A percentile compares a stretch with the other conserved stretches of the same genome.
These are phyloP conservation scores for Atherinosoma microstoma DNA, from an alignment of 2,797 vertebrate species.

Conservation along the genomic window DNA sequence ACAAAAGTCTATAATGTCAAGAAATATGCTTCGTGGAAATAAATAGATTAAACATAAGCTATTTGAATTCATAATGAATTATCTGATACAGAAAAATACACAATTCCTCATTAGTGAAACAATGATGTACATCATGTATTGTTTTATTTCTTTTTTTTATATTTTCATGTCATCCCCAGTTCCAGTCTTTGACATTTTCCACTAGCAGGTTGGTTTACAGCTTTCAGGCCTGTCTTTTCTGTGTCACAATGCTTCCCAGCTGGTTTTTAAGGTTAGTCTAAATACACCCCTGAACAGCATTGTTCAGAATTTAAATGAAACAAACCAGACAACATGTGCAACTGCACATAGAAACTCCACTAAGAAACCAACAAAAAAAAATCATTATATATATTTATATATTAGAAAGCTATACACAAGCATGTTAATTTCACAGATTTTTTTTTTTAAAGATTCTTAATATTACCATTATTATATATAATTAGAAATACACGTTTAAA, in stretches of 20 bases:
- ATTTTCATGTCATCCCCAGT: slow-evolving; percentile 52
- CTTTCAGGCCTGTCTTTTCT: slow-evolving; percentile 61
- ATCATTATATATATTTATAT: slow-evolving; percentile 95
- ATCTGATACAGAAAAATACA: slow-evolving; percentile 43
- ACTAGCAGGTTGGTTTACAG: slow-evolving; percentile 61
- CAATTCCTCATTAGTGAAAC: slow-evolving; percentile 62
- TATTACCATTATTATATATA: slow-evolving; percentile 99
- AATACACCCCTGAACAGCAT: slow-evolving; percentile 85
- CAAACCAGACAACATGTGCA: slow-evolving; percentile 94
- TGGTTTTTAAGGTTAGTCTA: slow-evolving; percentile 86
- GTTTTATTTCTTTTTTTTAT: slow-evolving; percentile 11
- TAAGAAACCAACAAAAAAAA: slow-evolving; percentile 94
- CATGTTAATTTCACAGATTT: slow-evolving; percentile 99
- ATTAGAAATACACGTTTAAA: slow-evolving; percentile 99
- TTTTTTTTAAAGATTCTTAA: slow-evolving; percentile 98
- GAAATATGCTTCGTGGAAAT: slow-evolving; percentile 35
- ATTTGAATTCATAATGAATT: slow-evolving; percentile 53
- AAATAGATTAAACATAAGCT: slow-evolving; percentile 44
- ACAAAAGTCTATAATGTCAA: slow-evolving; percentile 27
- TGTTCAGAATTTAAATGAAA: slow-evolving; percentile 88
- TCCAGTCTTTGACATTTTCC: slow-evolving; percentile 72
- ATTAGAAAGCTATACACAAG: slow-evolving; percentile 99
- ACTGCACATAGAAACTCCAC: slow-evolving; percentile 95
- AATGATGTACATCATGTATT: slow-evolving; percentile 37
- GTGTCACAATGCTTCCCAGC: slow-evolving; percentile 76